Evolutionary conservation across 2,113 vertebrate genomes (phyloP), one percentile per base, ranked within the genome.

Genomic region (Emydura subglobosa): DNA sequence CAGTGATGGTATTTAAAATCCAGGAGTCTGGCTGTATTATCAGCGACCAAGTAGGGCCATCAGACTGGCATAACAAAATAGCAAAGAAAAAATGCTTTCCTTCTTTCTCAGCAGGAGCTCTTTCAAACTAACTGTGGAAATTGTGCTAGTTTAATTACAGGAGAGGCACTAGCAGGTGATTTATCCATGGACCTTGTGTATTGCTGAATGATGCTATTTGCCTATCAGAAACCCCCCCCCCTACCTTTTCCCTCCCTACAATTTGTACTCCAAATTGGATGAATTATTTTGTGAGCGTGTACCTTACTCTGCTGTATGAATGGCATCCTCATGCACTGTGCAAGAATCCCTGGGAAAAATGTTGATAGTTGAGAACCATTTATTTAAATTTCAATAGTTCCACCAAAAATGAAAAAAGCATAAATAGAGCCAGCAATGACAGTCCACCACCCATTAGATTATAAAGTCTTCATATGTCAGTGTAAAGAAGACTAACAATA

Each of bases 181-280:
- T 82, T 39, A 21, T 4, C 72, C 2, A 49, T 4, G n/a, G 90
- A 55, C n/a, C 0, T 0, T 5, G 5, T 83, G 50, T 87, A 11
- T 79, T 21, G 21, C 4, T 44, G 82, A 57, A 16, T 44, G 16
- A 76, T 7, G 2, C 42, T 51, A 29, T 89, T 29, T 17, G 34
- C 47, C 14, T n/a, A 59, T 22, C 2, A 61, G 79, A 84, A 65
- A 29, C 55, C 82, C 3, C 3, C 16, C 51, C 7, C 51, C 51
- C 7, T 55, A 17, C 16, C 1, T 4, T 1, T 29, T 55, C 3
- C 42, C 4, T 1, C 1, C 2, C 10, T 2, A 7, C 51, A 0
- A 0, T 3, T 44, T 29, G n/a, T 82, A 59, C 42, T 83, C 4
- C 0, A 0, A 7, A 8, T 24, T 3, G 0, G 34, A 78, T 1